These are phyloP conservation scores for Corythornis cristatus DNA, from an alignment of 2,113 vertebrate genomes.

Conservation along the genomic window DNA sequence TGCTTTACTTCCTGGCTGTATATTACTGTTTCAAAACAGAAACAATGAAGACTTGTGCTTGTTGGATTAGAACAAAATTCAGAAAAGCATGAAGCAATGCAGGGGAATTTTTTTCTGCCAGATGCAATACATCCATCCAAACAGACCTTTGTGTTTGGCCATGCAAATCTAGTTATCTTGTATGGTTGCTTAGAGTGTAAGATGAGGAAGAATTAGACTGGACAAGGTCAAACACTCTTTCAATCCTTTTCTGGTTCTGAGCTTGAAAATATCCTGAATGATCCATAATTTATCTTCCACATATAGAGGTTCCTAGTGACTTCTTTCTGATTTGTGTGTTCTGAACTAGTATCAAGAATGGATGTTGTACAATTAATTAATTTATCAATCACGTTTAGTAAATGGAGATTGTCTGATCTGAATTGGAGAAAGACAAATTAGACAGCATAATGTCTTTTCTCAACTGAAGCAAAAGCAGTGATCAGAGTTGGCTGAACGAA, in stretches of 20 bases:
- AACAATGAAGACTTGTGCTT: background rate
- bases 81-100: background rate
- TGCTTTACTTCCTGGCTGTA: background rate
- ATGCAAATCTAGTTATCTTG: background rate
- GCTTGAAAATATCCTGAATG: background rate
- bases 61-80: background rate
- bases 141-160: background rate
- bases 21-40: background rate
- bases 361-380: background rate
- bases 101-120: background rate
- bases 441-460: slow-evolving; percentile 32
- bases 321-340: background rate
- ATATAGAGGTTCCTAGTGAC: background rate
- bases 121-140: background rate
- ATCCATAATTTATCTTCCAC: background rate
- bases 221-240: background rate
- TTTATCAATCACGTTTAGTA: slow-evolving; percentile 28
- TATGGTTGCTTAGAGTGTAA: background rate
- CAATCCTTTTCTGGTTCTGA: background rate
- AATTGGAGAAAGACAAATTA: slow-evolving; percentile 29
- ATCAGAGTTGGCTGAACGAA: slow-evolving; percentile 30
- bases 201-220: background rate
- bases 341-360: background rate
- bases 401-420: slow-evolving; percentile 22
- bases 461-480: background rate